phyloP scores from a whole-genome alignment of 1,140 invertebrate genomes.

The Drosophila sechellia region DNA sequence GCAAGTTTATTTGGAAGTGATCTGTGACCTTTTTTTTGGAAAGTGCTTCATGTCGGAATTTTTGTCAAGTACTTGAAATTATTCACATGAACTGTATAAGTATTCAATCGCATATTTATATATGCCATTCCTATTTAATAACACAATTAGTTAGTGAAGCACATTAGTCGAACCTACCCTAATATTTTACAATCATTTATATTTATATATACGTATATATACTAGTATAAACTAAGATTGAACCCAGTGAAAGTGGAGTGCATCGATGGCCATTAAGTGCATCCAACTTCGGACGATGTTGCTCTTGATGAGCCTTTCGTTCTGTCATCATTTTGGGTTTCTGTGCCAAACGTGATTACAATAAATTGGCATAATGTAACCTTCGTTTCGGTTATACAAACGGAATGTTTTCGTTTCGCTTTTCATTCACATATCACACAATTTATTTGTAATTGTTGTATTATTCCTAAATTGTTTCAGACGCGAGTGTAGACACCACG shows the following conservation, averaged over 20 bases:
- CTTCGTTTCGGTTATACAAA: slow-evolving; percentile 43
- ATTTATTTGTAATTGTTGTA: slow-evolving; percentile 51
- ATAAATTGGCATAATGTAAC: slow-evolving; percentile 36
- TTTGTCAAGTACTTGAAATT: too few species aligned
- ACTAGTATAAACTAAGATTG: slow-evolving; percentile 7
- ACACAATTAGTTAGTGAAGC: slow-evolving; percentile 7
- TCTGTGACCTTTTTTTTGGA: neutral
- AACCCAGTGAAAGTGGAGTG: slow-evolving; percentile 15
- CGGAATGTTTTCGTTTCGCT: slow-evolving; percentile 20
- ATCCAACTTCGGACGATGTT: slow-evolving; percentile 36
- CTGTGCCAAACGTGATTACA: slow-evolving; percentile 61
- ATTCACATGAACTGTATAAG: too few species aligned
- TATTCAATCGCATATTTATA: too few species aligned
- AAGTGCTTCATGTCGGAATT: neutral
- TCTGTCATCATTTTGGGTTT: slow-evolving; percentile 27
- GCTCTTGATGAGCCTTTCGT: slow-evolving; percentile 28
- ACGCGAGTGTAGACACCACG: slow-evolving; percentile 14
- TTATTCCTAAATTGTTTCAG: slow-evolving; percentile 43
- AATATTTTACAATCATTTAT: slow-evolving; percentile 2
- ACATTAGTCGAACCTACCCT: neutral
- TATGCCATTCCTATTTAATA: neutral
- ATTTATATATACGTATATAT: too few species aligned
- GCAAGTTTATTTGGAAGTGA: neutral
- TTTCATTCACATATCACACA: slow-evolving; percentile 14
- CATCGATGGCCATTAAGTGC: slow-evolving; percentile 17